Evolutionary conservation across 1,140 invertebrate genomes (phyloP).

Genomic region (Leptinotarsa texana): DNA sequence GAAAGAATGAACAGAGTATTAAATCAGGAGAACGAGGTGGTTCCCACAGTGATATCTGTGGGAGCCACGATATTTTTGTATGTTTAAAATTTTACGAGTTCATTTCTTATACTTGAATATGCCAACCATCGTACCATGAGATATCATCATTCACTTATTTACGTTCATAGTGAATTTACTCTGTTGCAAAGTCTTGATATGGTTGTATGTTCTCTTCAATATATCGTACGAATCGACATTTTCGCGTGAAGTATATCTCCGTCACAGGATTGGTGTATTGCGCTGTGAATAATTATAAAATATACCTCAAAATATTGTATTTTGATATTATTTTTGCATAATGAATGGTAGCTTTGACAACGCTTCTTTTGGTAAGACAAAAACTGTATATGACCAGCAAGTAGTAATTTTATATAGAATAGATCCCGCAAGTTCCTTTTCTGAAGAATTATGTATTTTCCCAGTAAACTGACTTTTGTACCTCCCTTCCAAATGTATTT

Average conservation of each 20-base stretch:
- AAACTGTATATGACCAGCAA: conserved; percentile 57
- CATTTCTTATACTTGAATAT: too few relatives aligned
- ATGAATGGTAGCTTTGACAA: conserved; percentile 17
- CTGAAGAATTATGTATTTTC: not conserved
- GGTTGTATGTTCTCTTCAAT: too few relatives aligned
- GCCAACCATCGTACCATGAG: too few relatives aligned
- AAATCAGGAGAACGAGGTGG: too few relatives aligned
- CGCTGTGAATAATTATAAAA: not conserved
- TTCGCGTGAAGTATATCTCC: not conserved
- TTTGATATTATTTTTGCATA: conserved; percentile 4
- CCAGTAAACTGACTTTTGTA: conserved; percentile 15
- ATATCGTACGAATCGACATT: not conserved
- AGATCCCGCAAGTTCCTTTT: not conserved
- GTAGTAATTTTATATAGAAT: conserved; percentile 19
- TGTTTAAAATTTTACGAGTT: too few relatives aligned
- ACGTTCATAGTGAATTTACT: too few relatives aligned
- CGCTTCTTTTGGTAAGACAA: conserved; percentile 27
- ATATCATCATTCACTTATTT: too few relatives aligned
- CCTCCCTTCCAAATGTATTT: conserved; percentile 21
- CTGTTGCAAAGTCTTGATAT: too few relatives aligned
- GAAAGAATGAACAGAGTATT: too few relatives aligned
- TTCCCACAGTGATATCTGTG: too few relatives aligned
- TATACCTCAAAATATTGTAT: not conserved
- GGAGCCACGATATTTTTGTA: too few relatives aligned
- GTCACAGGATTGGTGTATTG: conserved; percentile 11